Evolutionary conservation across 2,797 vertebrate genomes (phyloP), one percentile per base, ranked within the genome.

Genomic region (Apogon hyalosoma): DNA sequence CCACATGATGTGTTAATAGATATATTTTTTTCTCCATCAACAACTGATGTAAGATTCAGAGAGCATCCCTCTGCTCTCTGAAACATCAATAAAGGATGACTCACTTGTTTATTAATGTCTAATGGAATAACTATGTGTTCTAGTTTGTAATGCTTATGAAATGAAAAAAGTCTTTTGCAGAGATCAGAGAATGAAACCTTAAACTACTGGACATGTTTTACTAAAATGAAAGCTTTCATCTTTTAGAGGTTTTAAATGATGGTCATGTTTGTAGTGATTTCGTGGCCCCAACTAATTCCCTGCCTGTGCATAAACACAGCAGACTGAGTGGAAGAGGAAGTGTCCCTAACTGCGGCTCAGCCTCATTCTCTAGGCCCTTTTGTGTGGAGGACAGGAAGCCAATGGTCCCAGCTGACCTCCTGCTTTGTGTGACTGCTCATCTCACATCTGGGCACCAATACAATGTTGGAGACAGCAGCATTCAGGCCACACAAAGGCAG

Each of bases 371-470:
- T 64, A 74, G 73, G 73, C 84, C 79, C 73, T 69, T 83, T 87
- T 78, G 77, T 86, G 82, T 83, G 64, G 70, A 45, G 63, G 78
- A 90, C 79, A 87, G 92, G 85, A 92, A 88, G 73, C 87, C 69
- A 82, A 63, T 76, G 86, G 85, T 87, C 88, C 79, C 45, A 82
- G 77, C 75, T 88, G 92, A 91, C 87, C 89, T 84, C 87, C 49
- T 10, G 77, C 77, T 85, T 89, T 91, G 91, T 94, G 65, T 82
- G 69, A 40, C 11, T 57, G 88, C 89, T 69, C 87, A 80, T 90
- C 85, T 83, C 87, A 92, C 90, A 63, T 90, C 58, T 80, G 83
- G 47, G 38, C 65, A 46, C 16, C 31, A 10, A 21, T 63, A 83
- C 71, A 78, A 60, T 57, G 55, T 15, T 14, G 52, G 41, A 74